Evolutionary conservation across 1,140 invertebrate genomes (phyloP).

Genomic region (Drosophila neocordata): DNA sequence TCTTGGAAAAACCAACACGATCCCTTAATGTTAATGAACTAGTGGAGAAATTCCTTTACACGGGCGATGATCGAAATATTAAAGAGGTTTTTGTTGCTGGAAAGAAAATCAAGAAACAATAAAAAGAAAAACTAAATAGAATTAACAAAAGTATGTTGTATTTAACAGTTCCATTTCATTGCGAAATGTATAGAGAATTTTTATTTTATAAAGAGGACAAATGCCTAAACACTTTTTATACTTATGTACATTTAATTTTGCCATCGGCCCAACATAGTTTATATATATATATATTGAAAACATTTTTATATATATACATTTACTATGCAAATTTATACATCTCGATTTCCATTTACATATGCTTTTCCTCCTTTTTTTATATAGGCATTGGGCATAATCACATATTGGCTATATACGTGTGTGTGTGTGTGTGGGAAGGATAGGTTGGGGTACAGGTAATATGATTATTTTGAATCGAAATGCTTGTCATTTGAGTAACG

Average conservation of each 20-base stretch:
- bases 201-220: conserved; percentile 33
- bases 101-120: conserved; percentile 82
- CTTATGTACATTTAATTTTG: conserved; percentile 12
- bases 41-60: conserved; percentile 91
- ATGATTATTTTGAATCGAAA: background rate
- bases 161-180: conserved; percentile 48
- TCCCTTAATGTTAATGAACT: conserved; percentile 83
- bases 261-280: conserved; percentile 11
- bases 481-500: conserved; percentile 1
- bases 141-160: no score
- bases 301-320: conserved; percentile 42
- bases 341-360: conserved; percentile 28
- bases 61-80: conserved; percentile 94
- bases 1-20: conserved; percentile 83
- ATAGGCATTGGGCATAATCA: conserved; percentile 62
- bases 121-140: conserved; percentile 30
- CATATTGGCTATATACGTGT: conserved; percentile 57
- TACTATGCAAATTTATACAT: conserved; percentile 29
- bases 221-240: conserved; percentile 27
- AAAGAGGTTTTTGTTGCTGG: conserved; percentile 90
- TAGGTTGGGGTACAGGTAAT: no score
- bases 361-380: background rate
- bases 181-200: conserved; percentile 58
- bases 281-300: conserved; percentile 30
- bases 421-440: conserved; percentile 34